phyloP scores from a whole-genome alignment of 2,113 vertebrate genomes.

The Ctenomys sociabilis region DNA sequence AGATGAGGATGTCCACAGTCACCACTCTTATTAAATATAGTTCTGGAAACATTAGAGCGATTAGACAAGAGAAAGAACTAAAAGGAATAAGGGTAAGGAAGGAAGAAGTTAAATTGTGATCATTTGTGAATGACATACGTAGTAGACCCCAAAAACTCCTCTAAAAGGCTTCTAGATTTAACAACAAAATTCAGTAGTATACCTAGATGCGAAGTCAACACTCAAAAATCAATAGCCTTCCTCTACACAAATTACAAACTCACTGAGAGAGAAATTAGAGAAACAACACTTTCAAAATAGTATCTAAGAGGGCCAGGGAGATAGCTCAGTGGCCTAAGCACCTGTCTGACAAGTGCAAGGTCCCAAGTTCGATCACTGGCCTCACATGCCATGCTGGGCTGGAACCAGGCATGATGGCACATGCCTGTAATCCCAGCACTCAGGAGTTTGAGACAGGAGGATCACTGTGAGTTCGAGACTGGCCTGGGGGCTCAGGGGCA shows the following conservation, averaged over 20 bases:
- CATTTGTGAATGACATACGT: not conserved
- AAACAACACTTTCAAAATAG: not conserved
- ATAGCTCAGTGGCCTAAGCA: too few relatives aligned
- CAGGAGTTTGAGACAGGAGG: too few relatives aligned
- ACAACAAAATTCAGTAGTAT: not conserved
- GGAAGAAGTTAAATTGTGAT: not conserved
- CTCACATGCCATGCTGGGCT: too few relatives aligned
- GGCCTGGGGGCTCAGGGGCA: too few relatives aligned
- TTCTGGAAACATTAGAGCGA: not conserved
- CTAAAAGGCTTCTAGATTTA: not conserved
- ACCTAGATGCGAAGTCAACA: not conserved
- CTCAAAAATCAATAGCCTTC: not conserved
- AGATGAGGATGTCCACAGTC: not conserved
- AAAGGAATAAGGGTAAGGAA: not conserved
- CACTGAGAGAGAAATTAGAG: not conserved
- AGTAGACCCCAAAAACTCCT: not conserved
- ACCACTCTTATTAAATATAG: not conserved
- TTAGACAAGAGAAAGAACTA: not conserved
- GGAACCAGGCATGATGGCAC: too few relatives aligned
- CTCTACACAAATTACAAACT: not conserved
- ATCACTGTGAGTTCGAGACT: too few relatives aligned
- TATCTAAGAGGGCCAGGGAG: not conserved
- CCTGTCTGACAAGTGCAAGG: too few relatives aligned
- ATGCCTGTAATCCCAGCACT: too few relatives aligned
- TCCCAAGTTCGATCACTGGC: too few relatives aligned